Base-by-base conservation (phyloP, 2,113 vertebrate genomes). In the Istiophorus platypterus region DNA sequence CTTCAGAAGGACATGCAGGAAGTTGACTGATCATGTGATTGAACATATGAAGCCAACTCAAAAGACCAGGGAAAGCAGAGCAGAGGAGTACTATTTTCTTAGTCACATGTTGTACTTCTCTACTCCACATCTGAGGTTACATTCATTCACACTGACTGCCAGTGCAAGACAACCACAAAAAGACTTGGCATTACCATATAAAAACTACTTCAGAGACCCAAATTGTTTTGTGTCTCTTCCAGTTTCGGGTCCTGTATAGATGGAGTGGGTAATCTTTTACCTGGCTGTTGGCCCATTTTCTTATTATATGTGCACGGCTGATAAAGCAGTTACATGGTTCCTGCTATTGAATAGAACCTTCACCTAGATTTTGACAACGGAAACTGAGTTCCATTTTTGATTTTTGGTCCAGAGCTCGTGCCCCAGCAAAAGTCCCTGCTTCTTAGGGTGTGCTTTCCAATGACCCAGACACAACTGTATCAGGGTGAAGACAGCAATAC, bases 11-110 rank as follows among this genome's bases (percentile, higher is more conserved):
- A 61, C 52, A 8, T 1, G 3, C 69, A 79, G 56, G 51, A 71
- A 56, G 37, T 4, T 2, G 3, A 31, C 29, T 22, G 42, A 29
- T 79, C 75, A 75, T 81, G 64, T 75, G 75, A 76, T 3, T 31
- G 42, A 10, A 51, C 49, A 51, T 51, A 49, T 49, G 17, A 49
- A 18, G 5, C 47, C 18, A 49, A 42, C 41, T 42, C 11, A 42
- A 14, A 42, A 4, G 41, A 42, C 11, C 41, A 42, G 11, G 2
- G 41, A 42, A 42, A 42, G 41, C 41, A 42, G 41, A 39, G 37
- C 37, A 39, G 37, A 39, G 37, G 4, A 8, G 37, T 3, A 1
- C 17, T 18, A 4, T 47, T 47, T 17, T 47, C 17, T 47, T 47
- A 7, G 45, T 45, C 42, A 45, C 15, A 49, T 20, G 47, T 49